phyloP scores from a whole-genome alignment of 2,888 invertebrate genomes.

The Pterostichus madidus region DNA sequence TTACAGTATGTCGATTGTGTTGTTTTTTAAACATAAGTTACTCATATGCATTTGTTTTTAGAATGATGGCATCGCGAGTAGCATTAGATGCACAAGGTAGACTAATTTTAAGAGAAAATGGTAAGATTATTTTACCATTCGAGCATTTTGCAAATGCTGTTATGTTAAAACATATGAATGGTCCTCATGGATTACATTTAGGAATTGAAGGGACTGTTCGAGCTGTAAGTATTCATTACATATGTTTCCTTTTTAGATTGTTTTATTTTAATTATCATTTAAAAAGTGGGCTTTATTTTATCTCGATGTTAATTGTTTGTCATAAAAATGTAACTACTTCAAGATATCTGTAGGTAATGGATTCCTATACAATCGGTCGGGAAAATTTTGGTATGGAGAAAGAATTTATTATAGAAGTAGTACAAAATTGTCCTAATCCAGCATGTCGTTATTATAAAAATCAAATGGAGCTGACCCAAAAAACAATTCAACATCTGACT shows the following conservation, averaged over 20 bases:
- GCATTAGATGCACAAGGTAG: slow-evolving; percentile 91
- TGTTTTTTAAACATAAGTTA: slow-evolving; percentile 34
- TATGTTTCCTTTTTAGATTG: slow-evolving; percentile 22
- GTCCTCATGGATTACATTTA: slow-evolving; percentile 91
- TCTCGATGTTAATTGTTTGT: background rate
- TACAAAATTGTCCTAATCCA: slow-evolving; percentile 92
- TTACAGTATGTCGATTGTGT: slow-evolving; percentile 84
- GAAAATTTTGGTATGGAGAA: slow-evolving; percentile 94
- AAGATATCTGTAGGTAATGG: slow-evolving; percentile 81
- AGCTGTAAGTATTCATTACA: slow-evolving; percentile 81
- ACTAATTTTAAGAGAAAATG: slow-evolving; percentile 90
- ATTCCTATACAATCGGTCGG: slow-evolving; percentile 90
- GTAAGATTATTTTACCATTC: slow-evolving; percentile 92
- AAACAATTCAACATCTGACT: slow-evolving; percentile 85
- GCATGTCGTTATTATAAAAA: slow-evolving; percentile 93
- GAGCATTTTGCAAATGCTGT: slow-evolving; percentile 95
- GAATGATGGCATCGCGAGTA: slow-evolving; percentile 92
- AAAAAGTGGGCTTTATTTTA: slow-evolving; percentile 26
- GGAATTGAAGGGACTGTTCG: slow-evolving; percentile 91
- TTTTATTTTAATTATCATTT: slow-evolving; percentile 42
- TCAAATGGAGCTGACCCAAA: slow-evolving; percentile 87
- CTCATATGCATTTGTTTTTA: slow-evolving; percentile 73
- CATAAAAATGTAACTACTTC: slow-evolving; percentile 13
- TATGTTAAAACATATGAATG: slow-evolving; percentile 94
- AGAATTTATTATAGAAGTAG: slow-evolving; percentile 92